phyloP scores from a whole-genome alignment of 1,140 invertebrate species.

The Neodiprion fabricii region DNA sequence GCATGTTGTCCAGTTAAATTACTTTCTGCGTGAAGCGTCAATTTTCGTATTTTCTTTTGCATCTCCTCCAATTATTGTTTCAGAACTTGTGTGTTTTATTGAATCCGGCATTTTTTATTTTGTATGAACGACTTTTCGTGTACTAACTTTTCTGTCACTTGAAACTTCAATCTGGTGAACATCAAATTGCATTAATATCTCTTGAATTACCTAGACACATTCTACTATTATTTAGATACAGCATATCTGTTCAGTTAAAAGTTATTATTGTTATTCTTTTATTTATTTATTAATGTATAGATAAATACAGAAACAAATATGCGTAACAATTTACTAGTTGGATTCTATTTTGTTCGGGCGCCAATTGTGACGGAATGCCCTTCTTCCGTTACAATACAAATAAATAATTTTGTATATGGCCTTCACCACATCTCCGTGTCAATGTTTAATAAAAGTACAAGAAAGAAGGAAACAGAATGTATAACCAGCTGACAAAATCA shows the following conservation, averaged over 20 bases:
- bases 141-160: background rate
- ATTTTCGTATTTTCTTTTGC: constrained; percentile 1
- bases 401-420: too few relatives aligned
- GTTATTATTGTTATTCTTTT: background rate
- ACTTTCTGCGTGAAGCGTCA: background rate
- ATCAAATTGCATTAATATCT: background rate
- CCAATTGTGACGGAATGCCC: background rate
- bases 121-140: background rate
- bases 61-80: constrained; percentile 1
- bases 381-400: background rate
- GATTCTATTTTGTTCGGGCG: background rate
- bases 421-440: too few relatives aligned
- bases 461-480: too few relatives aligned
- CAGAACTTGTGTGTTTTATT: background rate
- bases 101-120: background rate
- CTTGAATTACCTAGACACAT: too few relatives aligned
- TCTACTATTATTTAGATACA: too few relatives aligned
- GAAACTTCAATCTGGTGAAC: background rate
- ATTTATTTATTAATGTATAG: background rate
- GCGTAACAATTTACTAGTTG: background rate
- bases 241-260: background rate
- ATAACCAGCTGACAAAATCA: too few relatives aligned
- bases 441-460: too few relatives aligned
- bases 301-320: background rate
- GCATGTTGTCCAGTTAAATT: background rate